Base-by-base conservation (phyloP, 2,113 vertebrate genomes). In the Chiloscyllium plagiosum region DNA sequence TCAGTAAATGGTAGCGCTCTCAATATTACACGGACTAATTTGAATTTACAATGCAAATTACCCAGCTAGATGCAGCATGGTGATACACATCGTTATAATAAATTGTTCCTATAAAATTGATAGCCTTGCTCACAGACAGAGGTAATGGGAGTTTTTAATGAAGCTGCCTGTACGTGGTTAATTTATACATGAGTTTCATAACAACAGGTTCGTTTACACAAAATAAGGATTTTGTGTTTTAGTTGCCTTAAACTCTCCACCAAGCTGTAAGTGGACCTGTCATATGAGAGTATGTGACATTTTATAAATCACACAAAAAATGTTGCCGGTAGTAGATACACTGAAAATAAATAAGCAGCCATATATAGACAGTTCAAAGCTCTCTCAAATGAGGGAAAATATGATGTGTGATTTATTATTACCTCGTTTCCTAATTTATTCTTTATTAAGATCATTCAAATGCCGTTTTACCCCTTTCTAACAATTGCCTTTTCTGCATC, bases 91-190 rank as follows among this genome's bases (percentile, higher is more conserved):
- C 68, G 70, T 94, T 94, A 94, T 94, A 95, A 95, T 95, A 95
- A 95, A 95, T 95, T 95, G 68, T 95, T 50, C 37, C 94, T 95
- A 95, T 95, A 70, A 95, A 95, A 95, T 95, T 95, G 94, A 95
- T 95, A 95, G 94, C 94, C 94, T 47, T 70, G 66, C 69, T 95
- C 94, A 95, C 94, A 95, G 94, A 95, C 94, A 95, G 94, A 52
- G 94, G 68, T 95, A 95, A 95, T 95, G 94, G 94, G 94, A 95
- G 94, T 72, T 95, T 95, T 95, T 95, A 95, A 95, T 95, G 94
- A 95, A 95, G 22, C 37, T 50, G 94, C 66, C 94, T 15, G 24
- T 50, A 95, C 94, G 68, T 50, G 68, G 94, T 70, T 95, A 95
- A 95, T 95, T 95, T 95, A 95, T 95, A 72, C 94, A 95, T 95